Evolutionary conservation across 1,140 invertebrate genomes (phyloP).

Genomic region (Cryptotermes secundus): DNA sequence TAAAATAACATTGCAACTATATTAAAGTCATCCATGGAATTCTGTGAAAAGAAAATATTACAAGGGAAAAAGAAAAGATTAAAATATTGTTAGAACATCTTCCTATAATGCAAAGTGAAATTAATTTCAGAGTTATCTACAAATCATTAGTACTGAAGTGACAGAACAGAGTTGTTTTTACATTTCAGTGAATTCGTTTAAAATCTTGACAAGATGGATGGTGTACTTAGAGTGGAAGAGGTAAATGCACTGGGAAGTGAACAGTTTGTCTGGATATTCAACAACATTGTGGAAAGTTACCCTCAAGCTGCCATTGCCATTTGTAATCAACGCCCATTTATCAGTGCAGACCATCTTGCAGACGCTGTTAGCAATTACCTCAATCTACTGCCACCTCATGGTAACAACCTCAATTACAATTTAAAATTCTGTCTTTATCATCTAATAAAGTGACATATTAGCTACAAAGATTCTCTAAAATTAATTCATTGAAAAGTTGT

Average conservation of each 20-base stretch:
- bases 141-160: too few relatives aligned
- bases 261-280: conserved; percentile 21
- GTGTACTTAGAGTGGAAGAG: not conserved
- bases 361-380: not conserved
- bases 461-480: too few relatives aligned
- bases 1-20: too few relatives aligned
- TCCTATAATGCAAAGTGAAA: too few relatives aligned
- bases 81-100: too few relatives aligned
- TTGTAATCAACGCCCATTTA: not conserved
- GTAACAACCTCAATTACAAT: not conserved
- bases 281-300: conserved; percentile 15
- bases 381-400: not conserved
- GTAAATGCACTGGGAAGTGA: conserved; percentile 2
- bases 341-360: not conserved
- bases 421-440: too few relatives aligned
- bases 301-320: not conserved
- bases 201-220: not conserved
- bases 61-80: too few relatives aligned
- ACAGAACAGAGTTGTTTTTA: not conserved
- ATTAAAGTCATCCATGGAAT: too few relatives aligned
- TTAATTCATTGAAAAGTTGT: too few relatives aligned
- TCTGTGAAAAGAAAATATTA: too few relatives aligned
- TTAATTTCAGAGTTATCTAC: too few relatives aligned
- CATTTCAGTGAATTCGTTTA: not conserved
- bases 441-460: too few relatives aligned